These are phyloP conservation scores for Holotrichia oblita DNA, from an alignment of 1,140 invertebrate species.

Conservation along the genomic window DNA sequence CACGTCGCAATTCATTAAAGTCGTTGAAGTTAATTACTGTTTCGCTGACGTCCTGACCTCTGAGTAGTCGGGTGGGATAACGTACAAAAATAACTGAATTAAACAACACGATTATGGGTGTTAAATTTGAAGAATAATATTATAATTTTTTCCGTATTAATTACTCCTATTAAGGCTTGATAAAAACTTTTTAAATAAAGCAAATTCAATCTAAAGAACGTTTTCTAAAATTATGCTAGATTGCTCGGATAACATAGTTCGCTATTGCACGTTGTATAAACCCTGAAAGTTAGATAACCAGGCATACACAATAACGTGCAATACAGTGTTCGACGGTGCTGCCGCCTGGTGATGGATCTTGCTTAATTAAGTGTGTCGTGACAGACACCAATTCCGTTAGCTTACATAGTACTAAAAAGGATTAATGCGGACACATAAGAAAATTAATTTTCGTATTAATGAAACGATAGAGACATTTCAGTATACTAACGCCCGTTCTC, in stretches of 20 bases:
- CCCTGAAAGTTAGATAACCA: not conserved
- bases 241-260: not conserved
- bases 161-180: not conserved
- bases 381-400: slow-evolving; percentile 6
- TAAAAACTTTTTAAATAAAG: too few relatives aligned
- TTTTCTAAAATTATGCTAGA: not conserved
- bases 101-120: too few relatives aligned
- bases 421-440: slow-evolving; percentile 13
- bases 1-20: slow-evolving; percentile 6
- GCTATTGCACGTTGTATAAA: not conserved
- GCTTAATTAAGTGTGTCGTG: slow-evolving; percentile 10
- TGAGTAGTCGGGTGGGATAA: not conserved
- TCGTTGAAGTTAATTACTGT: not conserved
- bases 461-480: not conserved
- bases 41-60: not conserved
- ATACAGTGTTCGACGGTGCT: not conserved
- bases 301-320: not conserved
- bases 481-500: not conserved
- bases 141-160: not conserved
- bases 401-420: slow-evolving; percentile 16
- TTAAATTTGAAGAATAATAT: too few relatives aligned
- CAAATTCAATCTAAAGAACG: not conserved
- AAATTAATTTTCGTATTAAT: slow-evolving; percentile 14
- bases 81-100: not conserved
- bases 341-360: slow-evolving; percentile 11